These are phyloP conservation scores for Scolopax mira DNA, from an alignment of 2,113 vertebrate genomes.

Conservation along the genomic window DNA sequence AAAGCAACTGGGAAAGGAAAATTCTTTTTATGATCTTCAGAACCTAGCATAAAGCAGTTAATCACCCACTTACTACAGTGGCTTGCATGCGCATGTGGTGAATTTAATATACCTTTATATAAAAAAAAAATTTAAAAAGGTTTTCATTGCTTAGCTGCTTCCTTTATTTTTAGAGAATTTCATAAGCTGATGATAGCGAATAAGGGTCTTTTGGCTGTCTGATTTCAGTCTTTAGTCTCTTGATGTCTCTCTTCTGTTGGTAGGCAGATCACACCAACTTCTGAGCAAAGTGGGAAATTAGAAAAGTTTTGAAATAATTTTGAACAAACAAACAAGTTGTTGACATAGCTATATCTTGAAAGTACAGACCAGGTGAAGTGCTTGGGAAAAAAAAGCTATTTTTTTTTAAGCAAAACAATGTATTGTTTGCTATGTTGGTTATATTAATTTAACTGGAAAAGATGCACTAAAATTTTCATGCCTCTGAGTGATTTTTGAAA, in stretches of 20 bases:
- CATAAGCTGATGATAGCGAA: neutral
- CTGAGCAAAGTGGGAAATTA: neutral
- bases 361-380: neutral
- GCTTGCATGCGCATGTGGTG: neutral
- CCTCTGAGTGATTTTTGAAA: neutral
- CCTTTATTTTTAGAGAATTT: neutral
- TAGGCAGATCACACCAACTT: neutral
- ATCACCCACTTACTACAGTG: neutral
- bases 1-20: neutral
- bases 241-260: neutral
- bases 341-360: neutral
- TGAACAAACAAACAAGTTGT: neutral
- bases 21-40: neutral
- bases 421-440: neutral
- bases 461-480: neutral
- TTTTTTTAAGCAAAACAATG: neutral
- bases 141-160: neutral
- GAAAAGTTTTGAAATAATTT: neutral
- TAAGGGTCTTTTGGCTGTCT: neutral
- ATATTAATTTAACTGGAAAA: neutral
- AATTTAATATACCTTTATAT: neutral
- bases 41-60: neutral
- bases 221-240: neutral
- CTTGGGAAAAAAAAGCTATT: neutral
- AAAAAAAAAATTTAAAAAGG: neutral